Evolutionary conservation across 2,113 vertebrate species (phyloP), one percentile per base, ranked within the genome.

Genomic region (Toxotes chatareus): DNA sequence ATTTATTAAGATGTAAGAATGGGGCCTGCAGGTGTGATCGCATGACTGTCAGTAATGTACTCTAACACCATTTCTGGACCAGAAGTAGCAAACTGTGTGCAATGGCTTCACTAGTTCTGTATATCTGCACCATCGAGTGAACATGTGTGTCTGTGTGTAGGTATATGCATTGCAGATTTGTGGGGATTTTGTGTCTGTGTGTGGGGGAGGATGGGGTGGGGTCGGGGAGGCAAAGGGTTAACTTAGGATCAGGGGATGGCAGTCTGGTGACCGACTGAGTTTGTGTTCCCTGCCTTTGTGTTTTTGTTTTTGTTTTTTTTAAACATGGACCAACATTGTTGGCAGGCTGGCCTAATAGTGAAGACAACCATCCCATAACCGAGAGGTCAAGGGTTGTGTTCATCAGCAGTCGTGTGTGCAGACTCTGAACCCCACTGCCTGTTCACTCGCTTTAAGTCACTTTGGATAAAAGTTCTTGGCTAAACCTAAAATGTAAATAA

Each of bases 1-100:
- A 95, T 96, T 96, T 95, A 96, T 96, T 95, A 95, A 95, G 92
- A 96, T 95, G 92, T 95, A 93, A 92, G 91, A 91, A 93, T 91
- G 91, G 94, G 92, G 92, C 88, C 90, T 91, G 93, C 86, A 81
- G 77, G 77, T 87, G 88, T 91, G 91, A 91, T 90, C 79, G 76
- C 85, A 87, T 88, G 88, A 90, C 86, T 89, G 89, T 92, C 85
- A 76, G 76, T 83, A 80, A 81, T 89, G 79, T 73, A 86, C 84
- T 89, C 76, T 62, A 85, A 84, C 83, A 89, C 85, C 84, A 53
- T 80, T 62, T 89, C 84, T 90, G 70, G 82, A 90, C 77, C 88
- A 91, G 88, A 80, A 89, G 82, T 82, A 88, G 80, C 81, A 87
- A 89, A 89, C 83, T 83, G 89, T 92, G 90, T 91, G 89, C 88